A percentile compares a stretch with the other conserved stretches of the same genome.
Conservation (phyloP, 2,113 vertebrate species). For the Ceuthmochares aereus region DNA sequence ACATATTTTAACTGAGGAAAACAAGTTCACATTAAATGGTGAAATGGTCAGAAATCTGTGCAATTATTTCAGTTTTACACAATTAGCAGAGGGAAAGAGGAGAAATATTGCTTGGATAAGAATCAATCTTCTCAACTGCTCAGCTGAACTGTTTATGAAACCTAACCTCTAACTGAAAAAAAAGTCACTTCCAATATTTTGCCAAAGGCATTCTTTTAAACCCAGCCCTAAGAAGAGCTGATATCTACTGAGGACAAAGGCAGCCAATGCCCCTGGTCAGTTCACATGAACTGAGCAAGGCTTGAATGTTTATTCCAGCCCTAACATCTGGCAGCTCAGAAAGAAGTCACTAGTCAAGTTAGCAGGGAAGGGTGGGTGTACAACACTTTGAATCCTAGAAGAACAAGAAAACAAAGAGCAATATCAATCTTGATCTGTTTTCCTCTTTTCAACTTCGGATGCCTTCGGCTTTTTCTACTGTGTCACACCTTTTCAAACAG, state of each 20-base stretch:
- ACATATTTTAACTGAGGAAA: neutral
- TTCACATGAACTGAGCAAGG: neutral
- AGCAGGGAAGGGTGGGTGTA: neutral
- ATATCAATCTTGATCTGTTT: neutral
- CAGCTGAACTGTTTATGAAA: neutral
- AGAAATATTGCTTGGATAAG: neutral
- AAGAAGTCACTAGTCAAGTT: neutral
- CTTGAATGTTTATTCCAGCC: neutral
- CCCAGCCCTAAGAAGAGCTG: neutral
- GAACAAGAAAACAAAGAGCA: neutral
- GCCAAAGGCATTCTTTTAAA: conserved; percentile 16
- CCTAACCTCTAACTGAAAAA: neutral
- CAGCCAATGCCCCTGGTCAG: neutral
- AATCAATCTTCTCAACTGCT: neutral
- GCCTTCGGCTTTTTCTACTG: neutral
- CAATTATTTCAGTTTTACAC: neutral
- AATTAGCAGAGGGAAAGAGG: neutral
- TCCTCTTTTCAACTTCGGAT: neutral
- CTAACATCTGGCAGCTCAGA: neutral
- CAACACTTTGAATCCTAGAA: neutral
- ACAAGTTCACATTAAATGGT: neutral
- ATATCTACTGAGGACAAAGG: neutral
- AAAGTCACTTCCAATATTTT: neutral
- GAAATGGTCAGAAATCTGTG: neutral
- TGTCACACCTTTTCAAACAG: neutral